phyloP scores from a whole-genome alignment of 2,888 invertebrate genomes.

The Acrobasis consociella region DNA sequence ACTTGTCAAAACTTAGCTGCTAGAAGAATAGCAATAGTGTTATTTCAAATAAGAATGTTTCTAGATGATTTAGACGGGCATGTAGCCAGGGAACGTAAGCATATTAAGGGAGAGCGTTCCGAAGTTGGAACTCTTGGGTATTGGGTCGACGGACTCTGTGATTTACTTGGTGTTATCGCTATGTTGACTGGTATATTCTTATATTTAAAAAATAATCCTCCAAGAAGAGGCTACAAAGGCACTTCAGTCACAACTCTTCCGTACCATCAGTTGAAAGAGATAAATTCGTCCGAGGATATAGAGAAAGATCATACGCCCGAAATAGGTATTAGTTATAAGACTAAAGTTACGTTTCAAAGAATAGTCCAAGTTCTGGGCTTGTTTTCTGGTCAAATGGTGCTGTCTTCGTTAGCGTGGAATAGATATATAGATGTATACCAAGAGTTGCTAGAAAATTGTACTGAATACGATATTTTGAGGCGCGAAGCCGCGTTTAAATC shows the following conservation, averaged over 20 bases:
- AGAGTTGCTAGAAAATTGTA: conserved; percentile 86
- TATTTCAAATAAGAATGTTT: conserved; percentile 92
- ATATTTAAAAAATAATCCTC: conserved; percentile 88
- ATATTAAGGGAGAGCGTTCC: conserved; percentile 89
- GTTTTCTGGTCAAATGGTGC: conserved; percentile 87
- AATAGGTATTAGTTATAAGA: conserved; percentile 84
- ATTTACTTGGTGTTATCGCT: conserved; percentile 88
- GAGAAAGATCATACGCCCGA: conserved; percentile 71
- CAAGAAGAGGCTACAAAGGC: conserved; percentile 85
- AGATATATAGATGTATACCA: conserved; percentile 91
- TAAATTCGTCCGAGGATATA: conserved; percentile 69
- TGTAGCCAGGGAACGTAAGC: conserved; percentile 89
- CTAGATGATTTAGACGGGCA: conserved; percentile 94
- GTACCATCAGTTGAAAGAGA: conserved; percentile 73
- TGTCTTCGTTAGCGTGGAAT: conserved; percentile 92
- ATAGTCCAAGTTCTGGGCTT: conserved; percentile 85
- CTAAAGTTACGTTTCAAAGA: conserved; percentile 86
- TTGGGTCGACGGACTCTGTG: conserved; percentile 92
- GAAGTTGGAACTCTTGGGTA: conserved; percentile 92
- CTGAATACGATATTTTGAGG: conserved; percentile 73
- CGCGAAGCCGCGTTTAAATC: conserved; percentile 85
- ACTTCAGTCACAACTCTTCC: conserved; percentile 84
- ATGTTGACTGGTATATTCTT: conserved; percentile 87
- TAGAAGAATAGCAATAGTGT: conserved; percentile 87
- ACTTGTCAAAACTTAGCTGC: conserved; percentile 87